A percentile compares a stretch with the other conserved stretches of the same genome.
Conservation (phyloP, 2,888 invertebrate species). For the Nebria salina region DNA sequence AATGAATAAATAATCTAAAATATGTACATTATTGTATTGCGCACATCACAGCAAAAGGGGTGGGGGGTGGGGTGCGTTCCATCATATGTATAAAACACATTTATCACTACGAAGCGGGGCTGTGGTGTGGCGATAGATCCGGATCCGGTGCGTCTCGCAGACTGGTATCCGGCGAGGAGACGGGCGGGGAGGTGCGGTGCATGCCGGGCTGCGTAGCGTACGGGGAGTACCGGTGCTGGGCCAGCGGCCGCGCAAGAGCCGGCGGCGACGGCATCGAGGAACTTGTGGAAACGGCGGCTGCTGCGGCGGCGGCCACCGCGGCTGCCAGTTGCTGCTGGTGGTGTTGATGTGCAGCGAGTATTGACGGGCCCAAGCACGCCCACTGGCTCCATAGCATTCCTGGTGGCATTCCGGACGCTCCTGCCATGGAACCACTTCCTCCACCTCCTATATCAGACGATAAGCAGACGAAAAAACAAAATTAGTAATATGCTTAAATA, state of each 20-base stretch:
- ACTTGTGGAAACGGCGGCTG: conserved; percentile 64
- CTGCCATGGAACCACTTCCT: conserved; percentile 60
- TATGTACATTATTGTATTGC: conserved; percentile 45
- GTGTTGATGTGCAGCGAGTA: conserved; percentile 71
- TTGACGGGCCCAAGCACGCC: conserved; percentile 74
- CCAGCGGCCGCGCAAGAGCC: conserved; percentile 68
- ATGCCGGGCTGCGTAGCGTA: conserved; percentile 65
- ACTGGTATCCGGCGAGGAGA: conserved; percentile 70
- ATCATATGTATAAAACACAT: too few species aligned
- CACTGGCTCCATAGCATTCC: conserved; percentile 77
- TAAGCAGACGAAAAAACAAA: neutral
- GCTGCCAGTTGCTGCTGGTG: conserved; percentile 67
- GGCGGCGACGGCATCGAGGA: conserved; percentile 65
- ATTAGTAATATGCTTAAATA: neutral
- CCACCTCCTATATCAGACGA: conserved; percentile 20
- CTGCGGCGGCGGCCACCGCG: conserved; percentile 59
- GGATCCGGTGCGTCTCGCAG: conserved; percentile 65
- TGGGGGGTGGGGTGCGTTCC: neutral
- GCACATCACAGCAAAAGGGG: conserved; percentile 12
- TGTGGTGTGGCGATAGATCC: conserved; percentile 57
- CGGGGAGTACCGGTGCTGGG: conserved; percentile 67
- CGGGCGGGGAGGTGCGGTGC: conserved; percentile 60
- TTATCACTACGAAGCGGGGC: conserved; percentile 50
- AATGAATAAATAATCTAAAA: conserved; percentile 40
- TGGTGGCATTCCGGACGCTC: conserved; percentile 57